Conservation (phyloP, 2,113 vertebrate genomes). For the Salvator merianae region DNA sequence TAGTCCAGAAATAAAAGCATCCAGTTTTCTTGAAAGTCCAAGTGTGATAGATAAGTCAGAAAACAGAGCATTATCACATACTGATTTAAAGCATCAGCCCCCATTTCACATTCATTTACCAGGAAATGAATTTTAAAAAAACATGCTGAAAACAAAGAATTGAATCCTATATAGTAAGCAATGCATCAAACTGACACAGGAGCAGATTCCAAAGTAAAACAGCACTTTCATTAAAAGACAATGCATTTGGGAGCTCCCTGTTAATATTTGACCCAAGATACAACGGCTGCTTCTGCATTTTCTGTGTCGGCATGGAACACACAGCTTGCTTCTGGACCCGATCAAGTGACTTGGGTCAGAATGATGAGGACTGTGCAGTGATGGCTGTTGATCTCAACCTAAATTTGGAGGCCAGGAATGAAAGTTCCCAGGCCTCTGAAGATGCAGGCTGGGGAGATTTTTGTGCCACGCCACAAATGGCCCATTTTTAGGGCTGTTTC, state of each 20-base stretch:
- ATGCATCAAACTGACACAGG: constrained; percentile 22
- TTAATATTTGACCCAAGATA: constrained; percentile 61
- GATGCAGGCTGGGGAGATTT: no score
- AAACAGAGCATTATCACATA: constrained; percentile 4
- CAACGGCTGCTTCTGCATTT: no score
- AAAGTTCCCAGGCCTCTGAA: no score
- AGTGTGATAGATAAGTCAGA: constrained; percentile 15
- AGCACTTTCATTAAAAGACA: constrained; percentile 43
- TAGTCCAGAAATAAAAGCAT: background rate
- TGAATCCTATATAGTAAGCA: constrained; percentile 23
- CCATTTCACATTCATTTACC: background rate
- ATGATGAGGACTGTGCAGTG: no score
- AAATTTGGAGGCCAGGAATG: no score
- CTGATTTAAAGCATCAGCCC: background rate
- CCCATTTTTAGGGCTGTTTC: no score
- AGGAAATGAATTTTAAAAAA: constrained; percentile 35
- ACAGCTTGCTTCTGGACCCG: no score
- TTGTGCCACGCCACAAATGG: no score
- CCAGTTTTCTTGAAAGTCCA: constrained; percentile 10
- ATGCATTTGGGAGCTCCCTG: constrained; percentile 38
- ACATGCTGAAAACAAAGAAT: background rate
- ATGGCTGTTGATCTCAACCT: no score
- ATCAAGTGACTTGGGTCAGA: no score
- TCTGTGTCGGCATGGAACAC: no score
- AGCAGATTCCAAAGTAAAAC: constrained; percentile 28